Conservation (phyloP, 2,888 invertebrate species). For the Hydraecia micacea region DNA sequence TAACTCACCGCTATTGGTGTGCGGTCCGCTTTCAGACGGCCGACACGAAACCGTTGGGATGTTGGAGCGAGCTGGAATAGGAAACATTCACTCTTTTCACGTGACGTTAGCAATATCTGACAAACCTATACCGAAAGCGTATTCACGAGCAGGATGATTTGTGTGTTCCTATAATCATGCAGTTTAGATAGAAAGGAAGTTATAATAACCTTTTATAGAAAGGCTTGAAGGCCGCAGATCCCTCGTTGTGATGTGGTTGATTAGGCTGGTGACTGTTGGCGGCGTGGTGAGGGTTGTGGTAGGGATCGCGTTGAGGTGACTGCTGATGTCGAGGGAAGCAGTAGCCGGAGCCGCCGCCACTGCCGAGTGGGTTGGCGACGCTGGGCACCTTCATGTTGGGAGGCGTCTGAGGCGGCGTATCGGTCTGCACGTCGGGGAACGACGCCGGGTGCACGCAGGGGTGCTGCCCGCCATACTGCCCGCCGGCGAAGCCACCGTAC, state of each 20-base stretch:
- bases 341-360: slow-evolving; percentile 91
- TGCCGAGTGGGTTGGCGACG: slow-evolving; percentile 93
- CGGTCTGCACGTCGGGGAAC: slow-evolving; percentile 96
- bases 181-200: slow-evolving; percentile 8
- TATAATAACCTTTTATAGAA: slow-evolving; percentile 96
- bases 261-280: slow-evolving; percentile 86
- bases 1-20: slow-evolving; percentile 83
- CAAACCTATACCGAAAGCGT: slow-evolving; percentile 53
- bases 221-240: slow-evolving; percentile 95
- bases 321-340: slow-evolving; percentile 89
- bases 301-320: slow-evolving; percentile 89
- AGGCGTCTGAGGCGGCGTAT: slow-evolving; percentile 98
- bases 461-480: slow-evolving; percentile 89
- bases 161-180: slow-evolving; percentile 33
- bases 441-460: slow-evolving; percentile 92
- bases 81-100: slow-evolving; percentile 84
- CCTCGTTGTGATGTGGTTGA: slow-evolving; percentile 89
- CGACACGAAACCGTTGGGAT: slow-evolving; percentile 94
- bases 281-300: slow-evolving; percentile 89
- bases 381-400: slow-evolving; percentile 97
- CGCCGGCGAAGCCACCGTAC: slow-evolving; percentile 93
- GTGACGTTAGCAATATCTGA: slow-evolving; percentile 72
- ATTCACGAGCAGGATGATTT: slow-evolving; percentile 40
- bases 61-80: slow-evolving; percentile 92
- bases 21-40: slow-evolving; percentile 92